Base-by-base conservation (phyloP, 2,888 invertebrate genomes). In the Busseola fusca region DNA sequence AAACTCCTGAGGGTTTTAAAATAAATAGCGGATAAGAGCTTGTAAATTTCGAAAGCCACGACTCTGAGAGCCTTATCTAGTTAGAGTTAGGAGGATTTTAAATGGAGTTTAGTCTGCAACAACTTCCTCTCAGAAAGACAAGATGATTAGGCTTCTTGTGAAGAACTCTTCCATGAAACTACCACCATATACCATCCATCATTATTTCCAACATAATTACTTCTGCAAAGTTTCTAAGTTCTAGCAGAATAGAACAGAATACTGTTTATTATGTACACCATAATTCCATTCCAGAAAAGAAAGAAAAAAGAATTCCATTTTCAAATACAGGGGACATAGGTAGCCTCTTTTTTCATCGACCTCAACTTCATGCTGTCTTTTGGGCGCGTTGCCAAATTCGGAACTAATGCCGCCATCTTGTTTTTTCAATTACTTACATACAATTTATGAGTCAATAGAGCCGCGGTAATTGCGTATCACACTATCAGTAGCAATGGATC, bases 1-100 rank as follows among this genome's bases (percentile, higher is more conserved):
- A 72, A 95, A 95, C 74, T 93, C 94, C 95, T 95, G 75, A 45
- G 59, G 54, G 59, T 58, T 25, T 27, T 1, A 52, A 58, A n/a
- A 21, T n/a, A 27, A 27, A 40, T 30, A 30, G 16, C 30, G 30
- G 5, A 14, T 62, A 45, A 45, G n/a, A 45, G 27, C 21, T 50
- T 25, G 37, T 18, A 64, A 48, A 64, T 10, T n/a, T 34, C 48
- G 10, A 45, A 21, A 27, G 21, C 3, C 18, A 9, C 14, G 6
- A 21, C 10, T 52, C n/a, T 18, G 34, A n/a, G n/a, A 7, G 50
- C 18, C 50, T 1, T 18, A 34, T 6, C 1, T 48, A 9, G 21
- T 21, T 48, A 48, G 21, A 45, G 34, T 12, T 12, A 25, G 37
- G 16, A 48, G 16, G 45, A n/a, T 21, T 30, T 9, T n/a, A 58